Percentiles rank a stretch among this genome's conserved stretches.
phyloP scores from a whole-genome alignment of 2,888 invertebrate species.

The Harmothoe impar region DNA sequence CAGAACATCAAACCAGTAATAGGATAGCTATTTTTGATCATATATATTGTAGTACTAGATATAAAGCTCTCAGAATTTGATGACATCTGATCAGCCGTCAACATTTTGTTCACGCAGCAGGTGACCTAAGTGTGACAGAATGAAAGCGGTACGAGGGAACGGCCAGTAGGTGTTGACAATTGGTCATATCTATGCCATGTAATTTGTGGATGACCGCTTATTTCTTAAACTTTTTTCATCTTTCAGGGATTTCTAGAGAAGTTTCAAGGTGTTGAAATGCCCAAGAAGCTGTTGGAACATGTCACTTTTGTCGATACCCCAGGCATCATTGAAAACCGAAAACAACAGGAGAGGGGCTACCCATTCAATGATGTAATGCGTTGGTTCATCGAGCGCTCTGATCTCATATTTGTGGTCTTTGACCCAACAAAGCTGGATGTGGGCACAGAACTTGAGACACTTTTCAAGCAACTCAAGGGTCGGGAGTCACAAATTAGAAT shows the following conservation, averaged over 20 bases:
- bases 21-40: too few relatives aligned
- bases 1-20: too few relatives aligned
- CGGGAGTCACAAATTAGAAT: constrained; percentile 88
- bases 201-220: too few relatives aligned
- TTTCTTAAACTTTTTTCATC: too few relatives aligned
- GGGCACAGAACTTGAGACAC: constrained; percentile 96
- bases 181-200: too few relatives aligned
- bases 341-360: constrained; percentile 95
- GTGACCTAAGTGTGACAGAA: too few relatives aligned
- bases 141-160: background rate
- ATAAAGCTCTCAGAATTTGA: too few relatives aligned
- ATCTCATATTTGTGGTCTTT: constrained; percentile 96
- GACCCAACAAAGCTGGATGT: constrained; percentile 97
- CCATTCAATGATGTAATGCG: constrained; percentile 98
- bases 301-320: constrained; percentile 98
- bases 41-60: too few relatives aligned
- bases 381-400: constrained; percentile 98
- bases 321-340: constrained; percentile 93
- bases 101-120: too few relatives aligned
- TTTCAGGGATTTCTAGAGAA: constrained; percentile 85
- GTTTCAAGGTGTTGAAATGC: constrained; percentile 74
- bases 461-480: constrained; percentile 92
- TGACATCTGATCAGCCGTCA: too few relatives aligned
- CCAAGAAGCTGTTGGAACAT: constrained; percentile 70
- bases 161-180: too few relatives aligned